phyloP scores from a whole-genome alignment of 2,113 vertebrate species.

The Platichthys stellatus region DNA sequence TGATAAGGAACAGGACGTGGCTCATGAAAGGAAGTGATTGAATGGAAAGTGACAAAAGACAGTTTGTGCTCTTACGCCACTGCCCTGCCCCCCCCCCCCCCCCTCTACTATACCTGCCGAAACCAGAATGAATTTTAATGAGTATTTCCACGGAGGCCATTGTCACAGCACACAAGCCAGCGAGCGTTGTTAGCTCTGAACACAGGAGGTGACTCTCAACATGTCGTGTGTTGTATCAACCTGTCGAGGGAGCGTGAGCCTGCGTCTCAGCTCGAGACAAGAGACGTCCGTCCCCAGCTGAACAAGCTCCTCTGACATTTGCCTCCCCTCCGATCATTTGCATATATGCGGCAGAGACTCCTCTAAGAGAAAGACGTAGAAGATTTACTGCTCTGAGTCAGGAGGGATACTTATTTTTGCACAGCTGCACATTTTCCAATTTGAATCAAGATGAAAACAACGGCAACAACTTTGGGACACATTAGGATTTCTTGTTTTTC shows the following conservation, averaged over 20 bases:
- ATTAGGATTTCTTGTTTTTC: constrained; percentile 19
- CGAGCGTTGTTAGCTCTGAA: constrained; percentile 42
- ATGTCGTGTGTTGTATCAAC: constrained; percentile 35
- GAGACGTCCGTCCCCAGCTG: constrained; percentile 26
- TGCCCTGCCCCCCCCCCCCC: constrained; percentile 8
- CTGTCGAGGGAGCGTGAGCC: constrained; percentile 14
- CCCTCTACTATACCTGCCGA: neutral
- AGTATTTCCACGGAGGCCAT: constrained; percentile 2
- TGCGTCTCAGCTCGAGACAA: neutral
- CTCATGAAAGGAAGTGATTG: constrained; percentile 3
- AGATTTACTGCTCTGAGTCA: neutral
- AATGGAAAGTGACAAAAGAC: constrained; percentile 4
- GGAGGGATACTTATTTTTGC: neutral
- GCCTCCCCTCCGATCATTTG: constrained; percentile 52
- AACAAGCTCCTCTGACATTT: constrained; percentile 60
- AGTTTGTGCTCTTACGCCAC: constrained; percentile 9
- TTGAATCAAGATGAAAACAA: constrained; percentile 17
- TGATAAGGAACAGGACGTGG: neutral
- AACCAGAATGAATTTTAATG: constrained; percentile 26
- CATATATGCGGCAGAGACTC: constrained; percentile 26
- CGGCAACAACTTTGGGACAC: constrained; percentile 2
- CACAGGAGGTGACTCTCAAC: constrained; percentile 45
- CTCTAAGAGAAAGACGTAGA: constrained; percentile 14
- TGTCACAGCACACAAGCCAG: neutral
- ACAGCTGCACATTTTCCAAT: constrained; percentile 7